A percentile compares a stretch with the other conserved stretches of the same genome.
These are phyloP conservation scores for Spinibarbus caldwelli DNA, from an alignment of 2,797 vertebrate genomes.

Conservation along the genomic window DNA sequence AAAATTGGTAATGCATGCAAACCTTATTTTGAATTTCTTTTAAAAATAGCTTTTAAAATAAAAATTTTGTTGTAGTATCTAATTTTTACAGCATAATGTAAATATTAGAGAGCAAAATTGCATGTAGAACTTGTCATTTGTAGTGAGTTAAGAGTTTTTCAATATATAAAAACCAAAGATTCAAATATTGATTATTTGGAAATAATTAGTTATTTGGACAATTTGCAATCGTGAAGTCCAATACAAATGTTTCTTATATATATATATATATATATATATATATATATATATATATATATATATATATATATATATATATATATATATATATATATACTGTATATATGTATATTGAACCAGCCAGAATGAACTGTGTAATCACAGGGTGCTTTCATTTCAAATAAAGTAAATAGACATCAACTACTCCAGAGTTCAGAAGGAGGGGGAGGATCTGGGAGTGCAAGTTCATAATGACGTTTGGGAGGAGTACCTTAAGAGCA, in stretches of 20 bases:
- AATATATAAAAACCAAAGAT: not conserved
- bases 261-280: no score
- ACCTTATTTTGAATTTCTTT: not conserved
- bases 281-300: no score
- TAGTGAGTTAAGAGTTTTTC: not conserved
- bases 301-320: no score
- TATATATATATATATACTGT: no score
- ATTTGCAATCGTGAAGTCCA: not conserved
- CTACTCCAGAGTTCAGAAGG: not conserved
- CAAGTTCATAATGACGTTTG: constrained; percentile 6
- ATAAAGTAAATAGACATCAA: constrained; percentile 24
- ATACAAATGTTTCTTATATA: not conserved
- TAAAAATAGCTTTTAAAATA: not conserved
- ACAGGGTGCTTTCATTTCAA: not conserved
- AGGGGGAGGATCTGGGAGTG: not conserved
- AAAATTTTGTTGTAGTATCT: not conserved
- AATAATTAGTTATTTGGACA: not conserved
- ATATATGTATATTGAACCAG: no score
- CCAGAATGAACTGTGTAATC: constrained; percentile 4
- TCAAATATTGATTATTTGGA: not conserved
- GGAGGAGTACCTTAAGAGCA: constrained; percentile 5
- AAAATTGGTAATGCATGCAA: not conserved
- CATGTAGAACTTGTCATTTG: not conserved
- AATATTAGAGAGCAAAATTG: not conserved
- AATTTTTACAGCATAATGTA: not conserved